Conservation (phyloP, 2,888 invertebrate genomes). For the Scaptodrosophila latifasciaeformis region DNA sequence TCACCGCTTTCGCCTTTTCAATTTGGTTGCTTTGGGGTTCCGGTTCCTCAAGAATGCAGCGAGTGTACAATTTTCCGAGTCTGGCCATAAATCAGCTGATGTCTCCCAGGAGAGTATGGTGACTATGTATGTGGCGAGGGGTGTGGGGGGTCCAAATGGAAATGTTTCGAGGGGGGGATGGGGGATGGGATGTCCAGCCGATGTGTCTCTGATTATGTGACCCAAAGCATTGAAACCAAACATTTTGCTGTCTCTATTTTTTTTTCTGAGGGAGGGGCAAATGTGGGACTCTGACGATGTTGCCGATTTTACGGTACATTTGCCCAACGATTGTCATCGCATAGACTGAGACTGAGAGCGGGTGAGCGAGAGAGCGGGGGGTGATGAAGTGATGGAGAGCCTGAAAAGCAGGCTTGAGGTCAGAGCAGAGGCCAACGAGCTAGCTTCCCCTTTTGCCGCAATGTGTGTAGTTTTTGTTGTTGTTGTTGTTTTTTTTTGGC, state of each 20-base stretch:
- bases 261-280: neutral
- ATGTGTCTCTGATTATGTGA: slow-evolving; percentile 48
- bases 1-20: neutral
- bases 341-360: neutral
- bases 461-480: slow-evolving; percentile 6
- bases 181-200: neutral
- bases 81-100: slow-evolving; percentile 49
- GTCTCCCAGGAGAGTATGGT: no score
- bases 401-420: neutral
- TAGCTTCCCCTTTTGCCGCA: no score
- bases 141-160: no score
- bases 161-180: no score
- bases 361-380: neutral
- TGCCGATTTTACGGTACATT: slow-evolving; percentile 62
- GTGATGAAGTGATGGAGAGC: neutral
- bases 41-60: slow-evolving; percentile 12
- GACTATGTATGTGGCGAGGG: no score
- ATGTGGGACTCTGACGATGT: slow-evolving; percentile 48
- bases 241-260: slow-evolving; percentile 37
- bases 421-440: no score
- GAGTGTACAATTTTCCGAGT: slow-evolving; percentile 39
- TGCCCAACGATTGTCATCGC: slow-evolving; percentile 50
- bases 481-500: slow-evolving; percentile 23
- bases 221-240: slow-evolving; percentile 51
- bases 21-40: slow-evolving; percentile 1